These are phyloP conservation scores for Cacatua alba DNA, from an alignment of 2,113 vertebrate genomes.

Conservation along the genomic window DNA sequence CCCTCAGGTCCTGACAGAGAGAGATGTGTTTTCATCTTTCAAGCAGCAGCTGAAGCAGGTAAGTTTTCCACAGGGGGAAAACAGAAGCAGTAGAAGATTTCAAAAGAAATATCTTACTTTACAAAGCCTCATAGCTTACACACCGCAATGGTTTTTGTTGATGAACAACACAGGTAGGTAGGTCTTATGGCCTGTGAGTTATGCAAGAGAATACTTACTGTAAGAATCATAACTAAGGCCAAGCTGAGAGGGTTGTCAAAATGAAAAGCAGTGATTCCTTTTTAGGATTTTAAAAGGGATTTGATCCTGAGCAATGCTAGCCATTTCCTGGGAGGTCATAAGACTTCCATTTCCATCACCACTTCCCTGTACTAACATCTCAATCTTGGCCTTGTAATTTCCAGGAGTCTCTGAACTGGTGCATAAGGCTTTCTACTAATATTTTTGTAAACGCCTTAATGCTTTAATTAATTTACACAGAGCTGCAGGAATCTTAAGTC, in stretches of 20 bases:
- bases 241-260: background rate
- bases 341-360: background rate
- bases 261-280: background rate
- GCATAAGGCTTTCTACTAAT: background rate
- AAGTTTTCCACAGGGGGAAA: background rate
- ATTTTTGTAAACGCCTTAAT: background rate
- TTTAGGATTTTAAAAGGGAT: background rate
- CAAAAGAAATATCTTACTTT: background rate
- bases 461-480: background rate
- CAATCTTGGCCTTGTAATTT: background rate
- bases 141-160: background rate
- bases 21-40: background rate
- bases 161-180: background rate
- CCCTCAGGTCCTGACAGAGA: background rate
- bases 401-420: background rate
- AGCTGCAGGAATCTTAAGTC: background rate
- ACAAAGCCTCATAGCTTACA: background rate
- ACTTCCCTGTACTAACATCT: background rate
- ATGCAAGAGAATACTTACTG: background rate
- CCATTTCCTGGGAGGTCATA: background rate
- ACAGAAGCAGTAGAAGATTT: background rate
- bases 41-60: constrained; percentile 4
- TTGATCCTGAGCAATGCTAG: background rate
- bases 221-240: background rate
- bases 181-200: background rate